Evolutionary conservation across 2,113 vertebrate genomes (phyloP).

Genomic region (Zosterops pallidus): DNA sequence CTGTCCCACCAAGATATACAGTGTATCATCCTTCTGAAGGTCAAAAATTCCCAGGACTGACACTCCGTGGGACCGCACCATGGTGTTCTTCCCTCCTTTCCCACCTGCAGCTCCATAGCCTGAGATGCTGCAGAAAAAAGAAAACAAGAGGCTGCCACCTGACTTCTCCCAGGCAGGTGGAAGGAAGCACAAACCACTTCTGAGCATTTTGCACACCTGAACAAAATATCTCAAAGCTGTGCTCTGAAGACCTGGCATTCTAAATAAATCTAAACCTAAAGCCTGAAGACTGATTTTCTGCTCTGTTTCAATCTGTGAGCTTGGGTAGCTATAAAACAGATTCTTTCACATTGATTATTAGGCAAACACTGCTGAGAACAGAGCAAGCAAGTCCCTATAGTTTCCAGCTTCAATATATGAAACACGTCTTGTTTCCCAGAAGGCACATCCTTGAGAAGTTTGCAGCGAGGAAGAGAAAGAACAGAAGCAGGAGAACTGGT

Average conservation of each 20-base stretch:
- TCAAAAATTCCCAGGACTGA: constrained; percentile 89
- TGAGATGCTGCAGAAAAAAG: constrained; percentile 83
- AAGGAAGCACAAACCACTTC: neutral
- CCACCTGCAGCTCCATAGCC: constrained; percentile 94
- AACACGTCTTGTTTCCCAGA: neutral
- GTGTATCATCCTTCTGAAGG: constrained; percentile 84
- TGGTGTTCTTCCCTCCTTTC: constrained; percentile 87
- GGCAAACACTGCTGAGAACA: neutral
- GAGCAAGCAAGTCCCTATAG: neutral
- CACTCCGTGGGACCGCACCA: constrained; percentile 86
- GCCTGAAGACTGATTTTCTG: neutral
- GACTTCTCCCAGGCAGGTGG: neutral
- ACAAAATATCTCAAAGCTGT: neutral
- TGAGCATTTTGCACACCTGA: neutral
- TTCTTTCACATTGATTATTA: neutral
- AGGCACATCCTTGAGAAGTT: neutral
- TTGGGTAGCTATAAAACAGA: neutral
- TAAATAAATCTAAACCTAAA: neutral
- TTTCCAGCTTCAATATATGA: neutral
- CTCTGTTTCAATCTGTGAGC: neutral
- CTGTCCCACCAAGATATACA: constrained; percentile 94
- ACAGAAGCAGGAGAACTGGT: neutral
- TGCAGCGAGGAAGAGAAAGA: neutral
- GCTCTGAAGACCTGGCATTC: neutral
- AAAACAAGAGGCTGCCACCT: neutral